Base-by-base conservation (phyloP, 2,888 invertebrate genomes). In the Scaptomyza tumidula region DNA sequence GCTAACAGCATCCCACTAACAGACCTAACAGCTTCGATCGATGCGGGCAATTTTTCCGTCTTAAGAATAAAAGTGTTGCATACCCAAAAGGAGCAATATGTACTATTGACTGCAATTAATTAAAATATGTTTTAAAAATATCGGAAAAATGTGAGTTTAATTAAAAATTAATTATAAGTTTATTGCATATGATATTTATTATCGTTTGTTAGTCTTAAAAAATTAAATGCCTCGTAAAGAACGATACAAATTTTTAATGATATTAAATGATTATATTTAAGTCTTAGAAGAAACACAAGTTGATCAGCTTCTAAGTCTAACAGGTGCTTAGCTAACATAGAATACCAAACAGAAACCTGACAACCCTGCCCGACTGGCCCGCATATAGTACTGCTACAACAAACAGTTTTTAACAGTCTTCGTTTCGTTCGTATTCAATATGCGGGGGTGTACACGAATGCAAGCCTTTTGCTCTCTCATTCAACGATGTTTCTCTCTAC, bases 21-120 rank as follows among this genome's bases (percentile, higher is more conserved):
- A 39, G 46, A 1, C 53, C 77, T 85, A 84, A 87, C 89, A 89
- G 89, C 89, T 90, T 90, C 89, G 91, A 91, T 91, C 85, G 84
- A 78, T 89, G 71, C 71, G 49, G 31, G 3, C 11, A 4, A 13
- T 43, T n/a, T 31, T 70, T n/a, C 29, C 9, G 1, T 6, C 6
- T 2, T n/a, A 10, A 13, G 2, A 2, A 29, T 11, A n/a, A 50
- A 48, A 58, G 41, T 55, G 68, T 57, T 75, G 78, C 73, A 58
- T 73, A 60, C 46, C 58, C 29, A 35, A 61, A 52, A 35, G 65
- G 49, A 43, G 59, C 68, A 16, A 45, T 9, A 5, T n/a, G 16
- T 13, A 37, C 33, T 19, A 16, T 11, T 14, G 3, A n/a, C 3
- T 10, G 1, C 3, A 13, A 2, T 10, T 37, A n/a, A 4, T 6